These are phyloP conservation scores for Ostrea edulis DNA, from an alignment of 1,140 invertebrate genomes.

Conservation along the genomic window DNA sequence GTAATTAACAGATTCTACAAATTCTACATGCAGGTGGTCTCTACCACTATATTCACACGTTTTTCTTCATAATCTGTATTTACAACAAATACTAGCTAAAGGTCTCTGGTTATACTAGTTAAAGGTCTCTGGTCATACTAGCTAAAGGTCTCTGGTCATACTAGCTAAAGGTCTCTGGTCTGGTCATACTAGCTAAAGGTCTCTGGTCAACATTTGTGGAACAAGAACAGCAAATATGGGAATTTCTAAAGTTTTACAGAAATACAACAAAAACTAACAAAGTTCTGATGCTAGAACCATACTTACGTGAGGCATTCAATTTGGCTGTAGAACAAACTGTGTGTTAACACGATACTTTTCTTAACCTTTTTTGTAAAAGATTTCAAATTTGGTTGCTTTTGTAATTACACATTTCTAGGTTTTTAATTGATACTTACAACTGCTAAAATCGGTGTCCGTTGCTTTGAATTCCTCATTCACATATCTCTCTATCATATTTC, in stretches of 20 bases:
- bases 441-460: conserved; percentile 76
- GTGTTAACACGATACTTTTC: neutral
- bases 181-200: neutral
- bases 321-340: neutral
- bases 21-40: too few species aligned
- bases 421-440: conserved; percentile 68
- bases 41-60: too few species aligned
- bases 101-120: too few species aligned
- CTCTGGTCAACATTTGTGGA: neutral
- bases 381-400: neutral
- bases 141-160: neutral
- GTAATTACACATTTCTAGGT: neutral
- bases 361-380: neutral
- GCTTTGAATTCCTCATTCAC: conserved; percentile 78
- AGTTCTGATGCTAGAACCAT: neutral
- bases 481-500: conserved; percentile 78
- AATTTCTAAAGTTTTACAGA: neutral
- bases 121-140: too few species aligned
- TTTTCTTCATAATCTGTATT: too few species aligned
- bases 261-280: neutral
- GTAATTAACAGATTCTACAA: too few species aligned
- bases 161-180: neutral
- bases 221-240: neutral
- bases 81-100: too few species aligned
- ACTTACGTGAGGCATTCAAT: neutral